Percentiles rank a stretch among this genome's conserved stretches.
Conservation (phyloP, 2,888 invertebrate species). For the Brachyptera putata region DNA sequence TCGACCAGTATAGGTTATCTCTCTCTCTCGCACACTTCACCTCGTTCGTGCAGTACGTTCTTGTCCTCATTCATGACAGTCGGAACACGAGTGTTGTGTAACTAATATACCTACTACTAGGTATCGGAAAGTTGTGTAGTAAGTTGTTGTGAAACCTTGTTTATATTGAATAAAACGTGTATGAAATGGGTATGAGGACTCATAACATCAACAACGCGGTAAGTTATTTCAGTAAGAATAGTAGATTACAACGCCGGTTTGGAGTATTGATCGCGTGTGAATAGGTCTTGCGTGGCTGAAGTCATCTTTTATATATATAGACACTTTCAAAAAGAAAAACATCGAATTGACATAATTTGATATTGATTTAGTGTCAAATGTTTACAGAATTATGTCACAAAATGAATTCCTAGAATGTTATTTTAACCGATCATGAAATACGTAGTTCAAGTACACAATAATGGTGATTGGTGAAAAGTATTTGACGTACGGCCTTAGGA, state of each 20-base stretch:
- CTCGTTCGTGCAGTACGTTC: not conserved
- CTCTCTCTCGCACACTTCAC: not conserved
- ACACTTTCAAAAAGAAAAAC: too few species aligned
- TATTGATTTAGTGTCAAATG: too few species aligned
- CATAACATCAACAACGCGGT: slow-evolving; percentile 3
- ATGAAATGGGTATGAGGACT: slow-evolving; percentile 8
- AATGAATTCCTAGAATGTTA: too few species aligned
- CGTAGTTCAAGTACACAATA: too few species aligned
- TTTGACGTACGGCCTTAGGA: too few species aligned
- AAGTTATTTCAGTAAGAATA: not conserved
- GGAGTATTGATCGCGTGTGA: not conserved
- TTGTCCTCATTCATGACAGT: slow-evolving; percentile 11
- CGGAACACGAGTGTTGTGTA: not conserved
- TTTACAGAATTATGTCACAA: too few species aligned
- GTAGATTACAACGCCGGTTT: not conserved
- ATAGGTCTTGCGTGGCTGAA: not conserved
- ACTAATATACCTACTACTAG: too few species aligned
- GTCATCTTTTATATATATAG: not conserved
- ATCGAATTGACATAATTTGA: too few species aligned
- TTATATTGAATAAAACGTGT: not conserved
- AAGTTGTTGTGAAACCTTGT: not conserved
- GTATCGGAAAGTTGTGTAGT: not conserved
- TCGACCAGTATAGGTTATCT: not conserved
- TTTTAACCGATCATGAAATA: too few species aligned
- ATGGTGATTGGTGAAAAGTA: too few species aligned